phyloP scores from a whole-genome alignment of 2,888 invertebrate species.

The Trachelus troglodyta region DNA sequence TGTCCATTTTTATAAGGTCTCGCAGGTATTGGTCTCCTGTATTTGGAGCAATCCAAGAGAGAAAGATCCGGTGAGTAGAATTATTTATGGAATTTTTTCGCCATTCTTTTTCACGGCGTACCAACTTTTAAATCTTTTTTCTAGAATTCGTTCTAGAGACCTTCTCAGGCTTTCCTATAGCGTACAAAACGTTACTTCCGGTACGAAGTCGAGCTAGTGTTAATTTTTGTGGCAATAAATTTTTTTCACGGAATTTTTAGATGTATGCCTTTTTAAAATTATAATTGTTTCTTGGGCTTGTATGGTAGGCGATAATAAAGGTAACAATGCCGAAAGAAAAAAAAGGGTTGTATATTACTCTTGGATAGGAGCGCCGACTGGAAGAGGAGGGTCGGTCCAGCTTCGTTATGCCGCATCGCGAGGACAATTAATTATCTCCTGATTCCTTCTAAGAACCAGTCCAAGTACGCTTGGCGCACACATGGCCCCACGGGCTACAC shows the following conservation, averaged over 20 bases:
- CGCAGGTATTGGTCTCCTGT: not conserved
- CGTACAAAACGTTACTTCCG: not conserved
- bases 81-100: not conserved
- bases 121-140: not conserved
- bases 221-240: not conserved
- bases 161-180: not conserved
- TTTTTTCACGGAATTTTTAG: not conserved
- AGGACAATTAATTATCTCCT: conserved; percentile 64
- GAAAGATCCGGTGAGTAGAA: not conserved
- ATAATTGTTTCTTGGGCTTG: not conserved
- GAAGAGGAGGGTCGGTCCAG: conserved; percentile 18
- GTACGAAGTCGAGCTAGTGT: not conserved
- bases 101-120: not conserved
- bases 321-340: not conserved
- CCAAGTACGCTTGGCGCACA: conserved; percentile 48
- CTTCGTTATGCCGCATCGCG: conserved; percentile 59
- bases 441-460: conserved; percentile 64
- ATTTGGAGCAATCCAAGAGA: not conserved
- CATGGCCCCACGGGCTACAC: conserved; percentile 22
- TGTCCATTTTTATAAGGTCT: not conserved
- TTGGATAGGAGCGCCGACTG: not conserved
- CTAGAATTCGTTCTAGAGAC: not conserved
- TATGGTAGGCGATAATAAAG: not conserved
- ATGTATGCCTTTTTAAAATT: not conserved
- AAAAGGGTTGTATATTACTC: not conserved